phyloP scores from a whole-genome alignment of 2,888 invertebrate species.

The Lingula anatina region DNA sequence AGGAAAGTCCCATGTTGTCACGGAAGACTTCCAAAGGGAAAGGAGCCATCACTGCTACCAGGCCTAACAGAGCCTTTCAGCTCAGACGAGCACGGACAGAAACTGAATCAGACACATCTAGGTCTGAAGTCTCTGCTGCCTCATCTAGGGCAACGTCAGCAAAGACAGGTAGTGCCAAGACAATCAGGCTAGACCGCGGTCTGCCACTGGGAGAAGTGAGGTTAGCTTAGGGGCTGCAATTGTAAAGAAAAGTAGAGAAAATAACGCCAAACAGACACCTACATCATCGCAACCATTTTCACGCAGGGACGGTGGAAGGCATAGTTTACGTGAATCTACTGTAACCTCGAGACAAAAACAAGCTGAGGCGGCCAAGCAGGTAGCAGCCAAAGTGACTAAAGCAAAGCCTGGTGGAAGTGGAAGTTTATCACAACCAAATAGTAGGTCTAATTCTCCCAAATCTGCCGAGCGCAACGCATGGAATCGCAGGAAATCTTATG shows the following conservation, averaged over 20 bases:
- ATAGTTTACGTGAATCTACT: slow-evolving; percentile 19
- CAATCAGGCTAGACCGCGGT: slow-evolving; percentile 5
- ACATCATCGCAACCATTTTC: slow-evolving; percentile 9
- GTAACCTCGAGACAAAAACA: not conserved
- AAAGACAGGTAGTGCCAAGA: slow-evolving; percentile 9
- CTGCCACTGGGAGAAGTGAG: too few relatives aligned
- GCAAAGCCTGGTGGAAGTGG: slow-evolving; percentile 13
- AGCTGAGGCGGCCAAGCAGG: not conserved
- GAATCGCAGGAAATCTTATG: slow-evolving; percentile 91
- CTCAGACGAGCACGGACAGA: slow-evolving; percentile 61
- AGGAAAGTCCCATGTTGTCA: slow-evolving; percentile 11
- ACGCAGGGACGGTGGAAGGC: slow-evolving; percentile 27
- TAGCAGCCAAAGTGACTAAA: slow-evolving; percentile 20
- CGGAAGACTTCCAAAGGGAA: slow-evolving; percentile 35
- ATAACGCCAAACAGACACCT: too few relatives aligned
- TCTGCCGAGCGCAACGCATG: slow-evolving; percentile 83
- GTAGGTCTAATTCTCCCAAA: slow-evolving; percentile 35
- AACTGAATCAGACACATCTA: slow-evolving; percentile 16
- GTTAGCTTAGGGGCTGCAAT: slow-evolving; percentile 37
- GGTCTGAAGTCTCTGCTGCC: slow-evolving; percentile 11
- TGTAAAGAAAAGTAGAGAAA: slow-evolving; percentile 29
- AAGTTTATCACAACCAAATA: slow-evolving; percentile 21
- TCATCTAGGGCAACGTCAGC: slow-evolving; percentile 17
- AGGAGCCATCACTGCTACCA: slow-evolving; percentile 44
- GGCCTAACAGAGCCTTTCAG: slow-evolving; percentile 65